Conservation (phyloP, 2,888 invertebrate genomes). For the Dione juno region DNA sequence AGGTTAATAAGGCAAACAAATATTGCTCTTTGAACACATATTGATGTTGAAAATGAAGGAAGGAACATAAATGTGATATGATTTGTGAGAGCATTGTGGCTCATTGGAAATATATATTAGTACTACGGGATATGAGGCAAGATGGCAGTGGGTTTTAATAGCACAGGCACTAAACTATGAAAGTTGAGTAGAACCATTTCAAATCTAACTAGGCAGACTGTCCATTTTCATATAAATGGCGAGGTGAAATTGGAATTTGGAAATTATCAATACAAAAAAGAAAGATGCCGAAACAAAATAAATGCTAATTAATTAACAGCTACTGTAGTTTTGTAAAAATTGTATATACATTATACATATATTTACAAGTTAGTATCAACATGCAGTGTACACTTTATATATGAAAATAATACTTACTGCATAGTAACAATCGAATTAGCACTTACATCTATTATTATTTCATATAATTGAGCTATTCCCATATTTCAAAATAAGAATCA, state of each 20-base stretch:
- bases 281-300: neutral
- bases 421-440: conserved; percentile 33
- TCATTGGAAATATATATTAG: no score
- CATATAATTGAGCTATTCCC: conserved; percentile 39
- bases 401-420: neutral
- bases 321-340: neutral
- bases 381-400: neutral
- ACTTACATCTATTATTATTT: conserved; percentile 40
- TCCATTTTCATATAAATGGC: no score
- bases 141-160: no score
- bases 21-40: neutral
- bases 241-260: no score
- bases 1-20: neutral
- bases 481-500: conserved; percentile 27
- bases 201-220: no score
- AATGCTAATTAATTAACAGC: neutral
- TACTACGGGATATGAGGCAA: no score
- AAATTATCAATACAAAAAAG: neutral
- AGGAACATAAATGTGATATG: no score
- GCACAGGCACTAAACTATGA: no score
- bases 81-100: no score
- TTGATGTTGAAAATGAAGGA: neutral
- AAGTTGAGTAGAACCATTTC: no score
- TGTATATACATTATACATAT: conserved; percentile 24
- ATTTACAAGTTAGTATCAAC: conserved; percentile 18